Base-by-base conservation (phyloP, 2,888 invertebrate species). In the Mythimna ferrago region DNA sequence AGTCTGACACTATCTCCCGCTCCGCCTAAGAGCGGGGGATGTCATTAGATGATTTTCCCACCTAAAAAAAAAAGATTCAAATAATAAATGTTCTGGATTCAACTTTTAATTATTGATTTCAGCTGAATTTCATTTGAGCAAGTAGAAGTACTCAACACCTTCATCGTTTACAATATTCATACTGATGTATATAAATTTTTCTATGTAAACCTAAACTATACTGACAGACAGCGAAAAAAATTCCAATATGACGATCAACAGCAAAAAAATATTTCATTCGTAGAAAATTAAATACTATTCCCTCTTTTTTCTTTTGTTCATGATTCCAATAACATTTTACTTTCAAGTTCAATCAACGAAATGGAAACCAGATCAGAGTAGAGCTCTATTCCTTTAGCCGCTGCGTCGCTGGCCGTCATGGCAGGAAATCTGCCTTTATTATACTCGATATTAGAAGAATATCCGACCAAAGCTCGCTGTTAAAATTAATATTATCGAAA, bases 401-500 rank as follows among this genome's bases (percentile, higher is more conserved):
- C 38, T 32, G 10, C 38, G 51, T 64, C 14, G 19, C 48, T 63
- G 65, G 73, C 73, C 66, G 66, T 58, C 69, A 75, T 62, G 60
- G 51, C 11, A 75, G 54, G 53, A 62, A 74, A 83, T 62, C 80
- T 83, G 80, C 65, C 75, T 75, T 66, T 71, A 60, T 71, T 83
- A 80, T 80, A 51, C 70, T 44, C 62, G 48, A 71, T 75, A 83
- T 71, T 63, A 66, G 60, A 71, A 62, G 44, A 73, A 71, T 60
- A 75, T 68, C 71, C 75, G 66, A 75, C 71, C 68, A 58, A 68
- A 69, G 75, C 74, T 44, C 58, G n/a, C 66, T 67, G 74, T 73
- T 64, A 35, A 71, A 82, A 83, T 79, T 83, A 81, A 83, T 81
- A 75, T 69, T 79, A 79, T 79, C 35, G 70, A 71, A 80, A 66